A percentile compares a stretch with the other conserved stretches of the same genome.
These are phyloP conservation scores for Cerastis leucographa DNA, from an alignment of 2,888 invertebrate genomes.

Conservation along the genomic window DNA sequence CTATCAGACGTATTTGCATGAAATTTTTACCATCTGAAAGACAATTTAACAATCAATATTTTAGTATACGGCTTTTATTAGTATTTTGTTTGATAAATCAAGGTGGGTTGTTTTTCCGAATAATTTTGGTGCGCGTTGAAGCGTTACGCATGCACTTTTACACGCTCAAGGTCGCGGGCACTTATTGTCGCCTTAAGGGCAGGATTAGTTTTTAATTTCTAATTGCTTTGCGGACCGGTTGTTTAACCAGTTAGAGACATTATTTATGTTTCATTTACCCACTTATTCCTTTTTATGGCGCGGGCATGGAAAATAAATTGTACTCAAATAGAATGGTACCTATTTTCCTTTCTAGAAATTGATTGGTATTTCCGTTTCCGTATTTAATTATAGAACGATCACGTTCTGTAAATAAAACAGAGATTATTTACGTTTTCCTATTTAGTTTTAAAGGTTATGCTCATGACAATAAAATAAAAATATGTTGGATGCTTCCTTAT, in stretches of 20 bases:
- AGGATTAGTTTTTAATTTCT: constrained; percentile 56
- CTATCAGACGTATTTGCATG: too few relatives aligned
- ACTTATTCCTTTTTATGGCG: constrained; percentile 14
- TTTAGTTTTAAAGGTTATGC: not conserved
- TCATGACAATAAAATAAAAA: not conserved
- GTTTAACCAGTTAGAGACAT: constrained; percentile 13
- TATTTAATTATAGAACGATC: not conserved
- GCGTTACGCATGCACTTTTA: too few relatives aligned
- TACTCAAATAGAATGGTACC: not conserved
- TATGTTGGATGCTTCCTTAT: not conserved
- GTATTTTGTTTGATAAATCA: too few relatives aligned
- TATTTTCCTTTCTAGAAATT: not conserved
- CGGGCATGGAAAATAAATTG: constrained; percentile 4
- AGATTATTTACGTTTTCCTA: not conserved
- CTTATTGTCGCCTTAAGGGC: too few relatives aligned
- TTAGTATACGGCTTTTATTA: too few relatives aligned
- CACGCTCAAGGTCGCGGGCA: too few relatives aligned
- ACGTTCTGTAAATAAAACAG: not conserved
- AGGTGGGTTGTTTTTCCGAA: too few relatives aligned
- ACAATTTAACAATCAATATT: too few relatives aligned
- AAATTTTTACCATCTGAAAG: too few relatives aligned
- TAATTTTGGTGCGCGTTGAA: too few relatives aligned
- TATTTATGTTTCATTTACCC: constrained; percentile 27
- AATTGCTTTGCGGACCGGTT: constrained; percentile 43
- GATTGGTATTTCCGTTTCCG: constrained; percentile 16